Conservation (phyloP, 2,113 vertebrate species). For the Meleagris gallopavo region DNA sequence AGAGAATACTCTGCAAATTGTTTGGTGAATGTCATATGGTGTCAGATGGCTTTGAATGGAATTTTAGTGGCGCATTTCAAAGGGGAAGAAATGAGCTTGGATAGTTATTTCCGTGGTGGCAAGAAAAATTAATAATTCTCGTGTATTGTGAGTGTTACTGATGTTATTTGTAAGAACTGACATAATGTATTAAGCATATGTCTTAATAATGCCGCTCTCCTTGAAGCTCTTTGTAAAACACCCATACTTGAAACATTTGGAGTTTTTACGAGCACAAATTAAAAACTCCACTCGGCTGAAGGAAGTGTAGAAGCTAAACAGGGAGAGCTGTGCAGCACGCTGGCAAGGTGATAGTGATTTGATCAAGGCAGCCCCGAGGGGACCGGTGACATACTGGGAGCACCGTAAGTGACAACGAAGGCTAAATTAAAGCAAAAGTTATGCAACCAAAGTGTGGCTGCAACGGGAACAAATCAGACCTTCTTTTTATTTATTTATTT, state of each 20-base stretch:
- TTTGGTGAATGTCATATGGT: background rate
- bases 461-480: background rate
- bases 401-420: background rate
- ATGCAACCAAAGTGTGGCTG: background rate
- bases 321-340: background rate
- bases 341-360: background rate
- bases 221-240: background rate
- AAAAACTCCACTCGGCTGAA: background rate
- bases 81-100: background rate
- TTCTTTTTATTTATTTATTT: background rate
- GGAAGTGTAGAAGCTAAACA: background rate
- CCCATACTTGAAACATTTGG: background rate
- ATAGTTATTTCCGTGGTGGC: background rate
- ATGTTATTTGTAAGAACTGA: background rate
- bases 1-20: background rate
- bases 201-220: background rate
- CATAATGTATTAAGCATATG: background rate
- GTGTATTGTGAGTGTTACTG: background rate
- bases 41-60: background rate
- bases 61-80: background rate
- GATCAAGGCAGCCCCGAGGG: background rate
- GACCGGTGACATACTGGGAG: background rate
- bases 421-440: slow-evolving; percentile 34
- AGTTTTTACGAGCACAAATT: background rate
- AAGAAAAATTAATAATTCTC: background rate